Evolutionary conservation across 2,888 invertebrate species (phyloP).

Genomic region (Nomada ferruginata): DNA sequence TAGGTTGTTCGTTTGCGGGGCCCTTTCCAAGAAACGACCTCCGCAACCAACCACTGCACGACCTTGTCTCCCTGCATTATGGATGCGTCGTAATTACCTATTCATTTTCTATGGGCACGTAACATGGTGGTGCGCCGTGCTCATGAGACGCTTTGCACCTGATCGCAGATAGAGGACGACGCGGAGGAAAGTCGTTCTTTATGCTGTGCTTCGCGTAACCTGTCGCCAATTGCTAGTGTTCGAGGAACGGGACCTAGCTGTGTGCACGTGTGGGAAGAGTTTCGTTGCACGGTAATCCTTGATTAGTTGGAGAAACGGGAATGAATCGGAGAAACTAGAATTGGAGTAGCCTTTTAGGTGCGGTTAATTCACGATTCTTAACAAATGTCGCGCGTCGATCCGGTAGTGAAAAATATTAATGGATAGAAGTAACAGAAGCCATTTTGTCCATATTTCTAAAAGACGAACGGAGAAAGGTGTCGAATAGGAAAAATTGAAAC

Average conservation of each 20-base stretch:
- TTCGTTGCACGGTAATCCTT: neutral
- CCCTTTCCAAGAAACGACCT: conserved; percentile 56
- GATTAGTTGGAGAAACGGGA: neutral
- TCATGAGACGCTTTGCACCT: conserved; percentile 76
- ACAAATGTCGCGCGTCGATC: too few species aligned
- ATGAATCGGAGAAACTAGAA: neutral
- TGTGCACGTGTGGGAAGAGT: conserved; percentile 6
- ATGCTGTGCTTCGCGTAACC: conserved; percentile 21
- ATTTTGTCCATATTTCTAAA: too few species aligned
- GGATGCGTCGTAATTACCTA: conserved; percentile 80
- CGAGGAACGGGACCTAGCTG: conserved; percentile 5
- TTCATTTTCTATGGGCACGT: conserved; percentile 79
- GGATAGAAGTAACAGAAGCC: too few species aligned
- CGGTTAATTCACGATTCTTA: too few species aligned
- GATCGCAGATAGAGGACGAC: conserved; percentile 74
- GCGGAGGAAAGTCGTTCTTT: conserved; percentile 14
- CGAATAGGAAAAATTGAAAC: too few species aligned
- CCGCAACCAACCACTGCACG: conserved; percentile 37
- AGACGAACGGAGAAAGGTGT: too few species aligned
- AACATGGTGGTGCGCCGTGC: conserved; percentile 71
- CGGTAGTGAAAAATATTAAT: too few species aligned
- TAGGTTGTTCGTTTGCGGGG: conserved; percentile 7
- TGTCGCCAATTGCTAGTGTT: conserved; percentile 30
- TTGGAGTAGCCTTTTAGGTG: neutral
- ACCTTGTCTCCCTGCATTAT: conserved; percentile 74